phyloP scores from a whole-genome alignment of 2,888 invertebrate species.

The Trachelus iudaicus region DNA sequence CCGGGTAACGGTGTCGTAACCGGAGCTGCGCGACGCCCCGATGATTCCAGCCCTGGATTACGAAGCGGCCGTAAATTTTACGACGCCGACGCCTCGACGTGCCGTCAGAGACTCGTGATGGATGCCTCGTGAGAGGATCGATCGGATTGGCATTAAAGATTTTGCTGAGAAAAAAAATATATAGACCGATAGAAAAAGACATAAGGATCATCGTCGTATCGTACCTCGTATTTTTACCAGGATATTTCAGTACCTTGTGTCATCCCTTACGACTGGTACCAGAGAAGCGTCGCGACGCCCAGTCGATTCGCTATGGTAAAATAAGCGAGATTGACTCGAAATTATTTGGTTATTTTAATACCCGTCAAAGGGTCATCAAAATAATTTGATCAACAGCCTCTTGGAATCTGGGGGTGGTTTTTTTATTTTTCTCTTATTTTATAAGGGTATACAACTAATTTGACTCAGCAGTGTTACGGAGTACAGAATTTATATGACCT shows the following conservation, averaged over 20 bases:
- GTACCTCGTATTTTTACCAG: neutral
- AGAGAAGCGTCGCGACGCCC: neutral
- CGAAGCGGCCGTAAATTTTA: slow-evolving; percentile 1
- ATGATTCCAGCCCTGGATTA: neutral
- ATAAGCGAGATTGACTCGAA: too few species aligned
- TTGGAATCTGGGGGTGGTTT: neutral
- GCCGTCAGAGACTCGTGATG: neutral
- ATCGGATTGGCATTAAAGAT: neutral
- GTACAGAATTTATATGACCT: neutral
- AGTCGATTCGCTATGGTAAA: neutral
- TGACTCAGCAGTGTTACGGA: neutral
- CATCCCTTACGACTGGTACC: neutral
- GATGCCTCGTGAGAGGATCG: neutral
- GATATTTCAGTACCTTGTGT: neutral
- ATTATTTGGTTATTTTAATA: neutral
- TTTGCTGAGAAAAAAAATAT: neutral
- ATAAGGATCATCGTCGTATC: neutral
- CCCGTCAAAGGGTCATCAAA: neutral
- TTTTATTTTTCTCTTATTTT: neutral
- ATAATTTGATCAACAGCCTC: neutral
- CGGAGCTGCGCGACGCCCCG: neutral
- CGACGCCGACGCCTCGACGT: neutral
- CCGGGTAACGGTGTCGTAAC: neutral
- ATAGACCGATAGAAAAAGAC: neutral
- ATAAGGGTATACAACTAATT: neutral